phyloP scores from a whole-genome alignment of 2,113 vertebrate species.

The Eulemur macaco region DNA sequence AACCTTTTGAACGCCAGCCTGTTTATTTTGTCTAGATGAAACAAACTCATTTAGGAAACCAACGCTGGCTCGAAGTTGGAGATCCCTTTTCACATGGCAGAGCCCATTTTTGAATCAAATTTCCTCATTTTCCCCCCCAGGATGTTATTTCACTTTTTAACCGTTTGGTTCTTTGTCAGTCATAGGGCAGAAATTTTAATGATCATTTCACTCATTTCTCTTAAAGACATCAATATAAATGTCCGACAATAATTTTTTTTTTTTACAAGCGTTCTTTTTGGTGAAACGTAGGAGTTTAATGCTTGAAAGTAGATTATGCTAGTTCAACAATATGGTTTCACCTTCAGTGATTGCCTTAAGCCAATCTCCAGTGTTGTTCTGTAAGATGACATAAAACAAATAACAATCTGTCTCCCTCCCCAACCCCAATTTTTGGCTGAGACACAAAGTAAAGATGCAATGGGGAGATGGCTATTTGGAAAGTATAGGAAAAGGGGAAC shows the following conservation, averaged over 20 bases:
- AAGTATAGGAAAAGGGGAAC: slow-evolving; percentile 71
- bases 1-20: slow-evolving; percentile 80
- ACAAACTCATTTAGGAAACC: slow-evolving; percentile 79
- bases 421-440: slow-evolving; percentile 73
- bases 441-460: slow-evolving; percentile 73
- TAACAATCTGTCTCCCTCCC: slow-evolving; percentile 55
- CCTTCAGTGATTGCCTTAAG: slow-evolving; percentile 80
- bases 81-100: slow-evolving; percentile 23
- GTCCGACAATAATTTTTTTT: slow-evolving; percentile 60
- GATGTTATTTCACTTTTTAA: slow-evolving; percentile 2
- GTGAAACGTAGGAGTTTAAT: slow-evolving; percentile 58
- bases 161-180: background rate
- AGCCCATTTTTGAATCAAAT: slow-evolving; percentile 49
- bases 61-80: slow-evolving; percentile 73
- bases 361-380: slow-evolving; percentile 76
- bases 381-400: slow-evolving; percentile 79
- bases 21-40: slow-evolving; percentile 82
- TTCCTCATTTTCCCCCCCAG: background rate
- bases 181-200: background rate
- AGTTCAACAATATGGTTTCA: slow-evolving; percentile 65
- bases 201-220: background rate
- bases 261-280: background rate
- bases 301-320: slow-evolving; percentile 81
- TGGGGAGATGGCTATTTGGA: slow-evolving; percentile 67
- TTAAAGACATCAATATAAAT: slow-evolving; percentile 32